phyloP scores from a whole-genome alignment of 2,888 invertebrate genomes.

The Drosophila fungiperda region DNA sequence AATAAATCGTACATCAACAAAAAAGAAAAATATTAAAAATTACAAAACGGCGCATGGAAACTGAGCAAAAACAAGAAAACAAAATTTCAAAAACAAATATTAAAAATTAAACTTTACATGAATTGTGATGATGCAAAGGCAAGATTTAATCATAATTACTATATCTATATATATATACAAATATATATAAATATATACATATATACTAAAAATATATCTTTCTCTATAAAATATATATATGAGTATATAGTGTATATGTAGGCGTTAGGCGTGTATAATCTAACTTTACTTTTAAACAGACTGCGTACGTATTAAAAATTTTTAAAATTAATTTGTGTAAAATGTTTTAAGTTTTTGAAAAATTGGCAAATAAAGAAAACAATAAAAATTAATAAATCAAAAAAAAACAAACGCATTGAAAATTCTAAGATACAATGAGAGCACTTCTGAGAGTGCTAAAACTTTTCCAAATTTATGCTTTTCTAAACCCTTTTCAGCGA shows the following conservation, averaged over 20 bases:
- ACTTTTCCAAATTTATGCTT: slow-evolving; percentile 61
- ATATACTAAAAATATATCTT: slow-evolving; percentile 56
- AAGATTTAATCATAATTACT: slow-evolving; percentile 79
- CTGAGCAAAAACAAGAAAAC: slow-evolving; percentile 53
- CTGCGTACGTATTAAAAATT: slow-evolving; percentile 79
- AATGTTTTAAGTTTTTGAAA: slow-evolving; percentile 79
- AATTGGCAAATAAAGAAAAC: slow-evolving; percentile 80
- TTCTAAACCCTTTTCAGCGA: slow-evolving; percentile 59
- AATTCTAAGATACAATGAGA: slow-evolving; percentile 48
- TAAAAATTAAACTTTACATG: slow-evolving; percentile 69
- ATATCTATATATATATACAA: slow-evolving; percentile 68
- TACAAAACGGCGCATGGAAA: slow-evolving; percentile 57
- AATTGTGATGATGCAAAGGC: slow-evolving; percentile 80
- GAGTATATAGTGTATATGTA: slow-evolving; percentile 71
- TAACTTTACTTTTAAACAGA: slow-evolving; percentile 80
- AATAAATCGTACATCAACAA: slow-evolving; percentile 26
- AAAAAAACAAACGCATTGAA: slow-evolving; percentile 43
- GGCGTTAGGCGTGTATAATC: slow-evolving; percentile 76
- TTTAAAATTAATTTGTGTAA: slow-evolving; percentile 79
- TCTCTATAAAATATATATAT: slow-evolving; percentile 60
- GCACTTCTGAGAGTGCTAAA: slow-evolving; percentile 12
- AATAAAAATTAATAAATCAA: slow-evolving; percentile 79
- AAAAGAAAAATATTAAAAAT: slow-evolving; percentile 25
- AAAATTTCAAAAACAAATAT: slow-evolving; percentile 46
- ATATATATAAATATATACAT: slow-evolving; percentile 47